phyloP scores from a whole-genome alignment of 2,888 invertebrate genomes.

The Autographa gamma region DNA sequence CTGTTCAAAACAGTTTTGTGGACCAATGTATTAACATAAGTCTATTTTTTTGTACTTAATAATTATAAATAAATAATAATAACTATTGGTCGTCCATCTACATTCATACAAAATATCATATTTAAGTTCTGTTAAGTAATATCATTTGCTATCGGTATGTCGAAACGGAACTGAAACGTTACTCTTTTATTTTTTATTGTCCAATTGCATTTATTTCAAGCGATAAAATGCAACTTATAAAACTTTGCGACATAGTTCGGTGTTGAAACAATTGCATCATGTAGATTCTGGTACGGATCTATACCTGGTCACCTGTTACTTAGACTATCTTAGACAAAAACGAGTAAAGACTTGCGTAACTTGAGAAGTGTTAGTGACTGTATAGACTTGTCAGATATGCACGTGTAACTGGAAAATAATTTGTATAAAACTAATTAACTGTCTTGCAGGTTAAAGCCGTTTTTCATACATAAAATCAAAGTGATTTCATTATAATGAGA shows the following conservation, averaged over 20 bases:
- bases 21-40: too few species aligned
- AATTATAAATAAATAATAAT: too few species aligned
- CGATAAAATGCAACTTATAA: constrained; percentile 7
- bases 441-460: neutral
- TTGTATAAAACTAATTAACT: neutral
- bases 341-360: neutral
- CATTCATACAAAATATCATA: neutral
- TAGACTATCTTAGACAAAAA: neutral
- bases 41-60: too few species aligned
- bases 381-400: neutral
- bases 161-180: constrained; percentile 5
- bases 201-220: constrained; percentile 5
- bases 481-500: too few species aligned
- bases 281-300: neutral
- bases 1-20: too few species aligned
- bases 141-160: neutral
- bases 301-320: neutral
- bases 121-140: neutral
- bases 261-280: neutral
- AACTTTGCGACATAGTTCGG: neutral
- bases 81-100: too few species aligned
- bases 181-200: neutral
- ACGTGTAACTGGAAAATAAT: neutral
- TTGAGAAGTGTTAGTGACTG: neutral
- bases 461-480: too few species aligned